Evolutionary conservation across 2,113 vertebrate species (phyloP).

Genomic region (Ameiurus melas): DNA sequence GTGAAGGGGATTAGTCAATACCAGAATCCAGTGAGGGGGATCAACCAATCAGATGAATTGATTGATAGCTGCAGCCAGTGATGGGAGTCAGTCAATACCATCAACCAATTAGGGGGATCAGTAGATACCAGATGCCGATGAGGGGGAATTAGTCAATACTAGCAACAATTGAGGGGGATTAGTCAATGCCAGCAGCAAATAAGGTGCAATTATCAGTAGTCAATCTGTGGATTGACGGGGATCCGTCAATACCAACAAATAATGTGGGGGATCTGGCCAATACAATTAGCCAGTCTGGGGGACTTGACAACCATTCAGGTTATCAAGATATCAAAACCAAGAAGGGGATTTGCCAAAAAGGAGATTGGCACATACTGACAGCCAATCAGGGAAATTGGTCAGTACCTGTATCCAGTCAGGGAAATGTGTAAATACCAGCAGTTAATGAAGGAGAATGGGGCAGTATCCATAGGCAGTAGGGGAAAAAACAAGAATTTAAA

Average conservation of each 20-base stretch:
- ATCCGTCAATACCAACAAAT: neutral
- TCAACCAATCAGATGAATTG: no score
- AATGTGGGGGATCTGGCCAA: neutral
- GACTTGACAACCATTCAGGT: neutral
- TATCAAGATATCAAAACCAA: neutral
- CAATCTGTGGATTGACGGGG: neutral
- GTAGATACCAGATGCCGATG: neutral
- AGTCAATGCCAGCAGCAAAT: neutral
- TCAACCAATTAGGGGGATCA: neutral
- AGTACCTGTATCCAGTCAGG: neutral
- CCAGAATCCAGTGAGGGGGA: no score
- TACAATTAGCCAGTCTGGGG: neutral
- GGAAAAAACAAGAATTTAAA: neutral
- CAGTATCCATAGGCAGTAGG: neutral
- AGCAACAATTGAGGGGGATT: neutral
- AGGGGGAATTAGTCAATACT: neutral
- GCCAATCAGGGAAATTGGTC: neutral
- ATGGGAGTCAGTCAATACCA: neutral
- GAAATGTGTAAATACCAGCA: neutral
- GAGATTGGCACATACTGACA: neutral
- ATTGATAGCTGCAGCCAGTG: no score
- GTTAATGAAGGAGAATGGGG: neutral
- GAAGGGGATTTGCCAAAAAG: neutral
- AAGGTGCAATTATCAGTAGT: neutral
- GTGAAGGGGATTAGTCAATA: no score